Evolutionary conservation across 2,888 invertebrate species (phyloP).

Genomic region (Drosophila anceps): DNA sequence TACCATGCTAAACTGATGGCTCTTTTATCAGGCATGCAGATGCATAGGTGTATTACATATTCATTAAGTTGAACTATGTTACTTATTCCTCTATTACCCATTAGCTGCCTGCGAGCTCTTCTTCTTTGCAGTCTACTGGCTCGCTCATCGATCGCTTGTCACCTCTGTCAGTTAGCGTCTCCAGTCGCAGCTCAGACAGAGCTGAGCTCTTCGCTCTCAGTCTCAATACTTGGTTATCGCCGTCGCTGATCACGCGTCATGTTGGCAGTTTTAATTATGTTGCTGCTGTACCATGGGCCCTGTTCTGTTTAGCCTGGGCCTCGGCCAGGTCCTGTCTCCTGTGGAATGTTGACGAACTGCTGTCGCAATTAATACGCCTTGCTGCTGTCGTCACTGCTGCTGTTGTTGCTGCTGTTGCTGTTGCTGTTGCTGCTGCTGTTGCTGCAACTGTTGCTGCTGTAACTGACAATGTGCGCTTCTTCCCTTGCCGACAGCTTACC

Average conservation of each 20-base stretch:
- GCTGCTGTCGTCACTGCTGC: conserved; percentile 51
- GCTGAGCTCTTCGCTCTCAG: conserved; percentile 18
- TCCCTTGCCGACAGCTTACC: conserved; percentile 12
- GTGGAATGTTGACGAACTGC: conserved; percentile 77
- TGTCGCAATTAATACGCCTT: conserved; percentile 78
- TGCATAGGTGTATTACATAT: conserved; percentile 54
- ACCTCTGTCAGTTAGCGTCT: conserved; percentile 11
- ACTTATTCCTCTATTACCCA: conserved; percentile 46
- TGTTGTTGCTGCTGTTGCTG: conserved; percentile 52
- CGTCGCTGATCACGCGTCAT: conserved; percentile 79
- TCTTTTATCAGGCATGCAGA: conserved; percentile 54
- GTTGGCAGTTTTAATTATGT: conserved; percentile 78
- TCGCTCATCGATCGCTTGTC: conserved; percentile 48
- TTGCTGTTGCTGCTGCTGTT: conserved; percentile 54
- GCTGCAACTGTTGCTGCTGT: conserved; percentile 40
- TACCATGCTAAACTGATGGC: conserved; percentile 37
- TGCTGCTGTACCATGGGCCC: conserved; percentile 43
- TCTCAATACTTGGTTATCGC: conserved; percentile 62
- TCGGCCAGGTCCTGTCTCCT: conserved; percentile 31
- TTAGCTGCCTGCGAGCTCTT: not conserved
- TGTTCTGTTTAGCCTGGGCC: not conserved
- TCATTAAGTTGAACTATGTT: conserved; percentile 47
- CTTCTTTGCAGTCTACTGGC: not conserved
- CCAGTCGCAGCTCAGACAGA: not conserved
- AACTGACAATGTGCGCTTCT: conserved; percentile 61